Evolutionary conservation across 2,888 invertebrate species (phyloP), one percentile per base, ranked within the genome.

Genomic region (Cecidostiba fungosa): DNA sequence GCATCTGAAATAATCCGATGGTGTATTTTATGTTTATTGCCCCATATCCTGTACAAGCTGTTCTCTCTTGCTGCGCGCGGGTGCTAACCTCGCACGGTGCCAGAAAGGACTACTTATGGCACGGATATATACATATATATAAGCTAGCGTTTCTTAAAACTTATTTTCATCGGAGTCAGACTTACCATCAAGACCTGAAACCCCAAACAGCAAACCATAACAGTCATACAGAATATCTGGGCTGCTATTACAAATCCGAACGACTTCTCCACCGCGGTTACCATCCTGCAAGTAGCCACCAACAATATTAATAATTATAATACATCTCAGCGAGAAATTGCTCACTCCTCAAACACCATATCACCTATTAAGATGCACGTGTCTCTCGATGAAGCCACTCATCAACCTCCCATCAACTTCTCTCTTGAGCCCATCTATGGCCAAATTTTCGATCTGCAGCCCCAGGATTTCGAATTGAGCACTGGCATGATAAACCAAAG

Each of bases 221-320:
- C 8, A 2, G 69, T 23, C 85, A 78, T 78, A 6, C 50, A 43
- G n/a, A 82, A 74, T 43, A 82, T 73, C 36, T 85, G 85, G 0
- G 47, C 59, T 3, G 74, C 77, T 4, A 82, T 29, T 4, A 43
- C 23, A 14, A 23, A 76, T 0, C 19, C 26, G 19, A 77, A 66
- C 10, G 82, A n/a, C 16, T 78, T 47, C 36, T 85, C 85, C 8
- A 85, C 3, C 8, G 39, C 19, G 0, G 47, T 10, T 19, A 85
- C 77, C 43, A 73, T 85, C 36, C 85, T 82, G 54, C 6, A 39
- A 1, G 3, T 32, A n/a, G n/a, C n/a, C n/a, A n/a, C n/a, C 3
- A 32, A 3, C 1, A 32, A 32, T 32, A 32, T 32, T 32, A 32
- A n/a, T 32, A 32, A 32, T 1, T 32, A 32, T 3, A 32, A 3